A percentile compares a stretch with the other conserved stretches of the same genome.
Evolutionary conservation across 1,140 invertebrate species (phyloP).

Genomic region (Halesus radiatus): DNA sequence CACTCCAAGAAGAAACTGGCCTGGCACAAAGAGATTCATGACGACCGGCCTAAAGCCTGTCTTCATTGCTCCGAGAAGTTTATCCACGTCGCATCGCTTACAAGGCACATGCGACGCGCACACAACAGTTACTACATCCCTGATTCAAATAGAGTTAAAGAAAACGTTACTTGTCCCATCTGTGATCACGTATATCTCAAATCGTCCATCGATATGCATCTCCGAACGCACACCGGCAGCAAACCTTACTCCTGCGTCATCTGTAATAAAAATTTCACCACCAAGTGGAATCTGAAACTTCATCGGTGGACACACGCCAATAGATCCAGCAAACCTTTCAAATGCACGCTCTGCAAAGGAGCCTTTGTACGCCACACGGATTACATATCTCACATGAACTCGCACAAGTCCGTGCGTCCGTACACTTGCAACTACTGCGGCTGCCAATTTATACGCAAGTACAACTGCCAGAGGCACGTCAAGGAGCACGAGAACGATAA

Average conservation of each 20-base stretch:
- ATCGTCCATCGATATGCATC: conserved; percentile 84
- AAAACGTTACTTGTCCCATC: conserved; percentile 84
- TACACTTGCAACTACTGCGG: conserved; percentile 95
- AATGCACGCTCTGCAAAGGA: conserved; percentile 86
- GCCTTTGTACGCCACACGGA: conserved; percentile 86
- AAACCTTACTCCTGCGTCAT: conserved; percentile 84
- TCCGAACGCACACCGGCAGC: conserved; percentile 82
- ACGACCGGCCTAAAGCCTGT: conserved; percentile 85
- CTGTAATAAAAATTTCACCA: conserved; percentile 88
- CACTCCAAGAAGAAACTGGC: conserved; percentile 85
- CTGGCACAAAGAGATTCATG: conserved; percentile 90
- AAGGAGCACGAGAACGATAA: conserved; percentile 92
- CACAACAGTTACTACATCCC: conserved; percentile 85
- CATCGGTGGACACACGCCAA: conserved; percentile 92
- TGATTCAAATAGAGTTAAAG: conserved; percentile 71
- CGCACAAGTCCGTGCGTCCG: conserved; percentile 83
- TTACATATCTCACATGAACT: conserved; percentile 87
- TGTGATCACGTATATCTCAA: conserved; percentile 85
- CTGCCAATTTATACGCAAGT: conserved; percentile 93
- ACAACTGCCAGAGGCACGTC: conserved; percentile 91
- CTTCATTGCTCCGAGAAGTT: conserved; percentile 87
- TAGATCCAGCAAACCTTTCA: conserved; percentile 86
- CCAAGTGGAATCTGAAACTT: conserved; percentile 90
- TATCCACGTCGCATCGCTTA: conserved; percentile 84
- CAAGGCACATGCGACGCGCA: conserved; percentile 84